Percentiles rank a stretch among this genome's conserved stretches.
Conservation (phyloP, 2,888 invertebrate species). For the Lampropteryx suffumata region DNA sequence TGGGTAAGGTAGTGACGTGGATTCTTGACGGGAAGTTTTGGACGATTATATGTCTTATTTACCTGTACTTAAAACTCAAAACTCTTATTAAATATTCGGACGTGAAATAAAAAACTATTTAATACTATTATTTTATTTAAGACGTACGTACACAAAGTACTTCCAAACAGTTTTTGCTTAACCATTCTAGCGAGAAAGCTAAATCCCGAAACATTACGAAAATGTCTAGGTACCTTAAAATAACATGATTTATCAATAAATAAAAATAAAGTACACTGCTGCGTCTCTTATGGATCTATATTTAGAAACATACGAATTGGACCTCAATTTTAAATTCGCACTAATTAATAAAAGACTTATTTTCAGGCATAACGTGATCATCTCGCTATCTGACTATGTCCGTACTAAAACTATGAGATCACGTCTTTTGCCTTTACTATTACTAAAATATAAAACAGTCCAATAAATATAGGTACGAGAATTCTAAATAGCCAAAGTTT, state of each 20-base stretch:
- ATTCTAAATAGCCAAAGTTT: slow-evolving; percentile 20
- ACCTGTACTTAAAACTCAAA: slow-evolving; percentile 54
- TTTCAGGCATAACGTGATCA: slow-evolving; percentile 47
- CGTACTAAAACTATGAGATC: slow-evolving; percentile 27
- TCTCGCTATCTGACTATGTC: slow-evolving; percentile 40
- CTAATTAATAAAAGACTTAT: slow-evolving; percentile 60
- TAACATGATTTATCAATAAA: slow-evolving; percentile 76
- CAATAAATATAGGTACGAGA: slow-evolving; percentile 30
- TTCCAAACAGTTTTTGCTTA: slow-evolving; percentile 75
- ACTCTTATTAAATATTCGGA: slow-evolving; percentile 28
- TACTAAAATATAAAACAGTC: slow-evolving; percentile 49
- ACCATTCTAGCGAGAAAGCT: slow-evolving; percentile 78
- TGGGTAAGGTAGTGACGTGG: slow-evolving; percentile 78
- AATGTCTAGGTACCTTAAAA: slow-evolving; percentile 69
- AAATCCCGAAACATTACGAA: slow-evolving; percentile 72
- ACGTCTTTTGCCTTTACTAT: slow-evolving; percentile 41
- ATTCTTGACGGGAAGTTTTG: slow-evolving; percentile 72
- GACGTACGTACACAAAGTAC: slow-evolving; percentile 51
- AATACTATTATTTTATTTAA: slow-evolving; percentile 71
- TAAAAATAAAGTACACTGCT: slow-evolving; percentile 61
- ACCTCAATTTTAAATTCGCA: slow-evolving; percentile 78
- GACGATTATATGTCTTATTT: slow-evolving; percentile 50
- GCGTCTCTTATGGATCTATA: slow-evolving; percentile 64
- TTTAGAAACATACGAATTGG: slow-evolving; percentile 78
- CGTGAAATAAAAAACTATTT: slow-evolving; percentile 49